phyloP scores from a whole-genome alignment of 2,888 invertebrate species.

The Caenorhabditis imperialis region DNA sequence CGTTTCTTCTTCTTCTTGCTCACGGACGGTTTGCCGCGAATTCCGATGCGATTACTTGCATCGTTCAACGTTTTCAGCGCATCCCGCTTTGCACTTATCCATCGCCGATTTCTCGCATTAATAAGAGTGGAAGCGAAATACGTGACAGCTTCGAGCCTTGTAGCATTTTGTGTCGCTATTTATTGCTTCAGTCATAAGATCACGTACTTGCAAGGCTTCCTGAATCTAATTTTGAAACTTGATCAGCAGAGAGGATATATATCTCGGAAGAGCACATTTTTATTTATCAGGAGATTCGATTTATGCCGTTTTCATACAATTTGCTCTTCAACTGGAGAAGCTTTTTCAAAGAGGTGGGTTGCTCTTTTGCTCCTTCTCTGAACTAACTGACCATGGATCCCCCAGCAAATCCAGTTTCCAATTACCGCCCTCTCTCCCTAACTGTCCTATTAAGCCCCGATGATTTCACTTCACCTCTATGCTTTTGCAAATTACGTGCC shows the following conservation, averaged over 20 bases:
- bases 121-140: background rate
- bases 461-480: slow-evolving; percentile 24
- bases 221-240: slow-evolving; percentile 11
- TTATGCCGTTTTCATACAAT: background rate
- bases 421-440: slow-evolving; percentile 2
- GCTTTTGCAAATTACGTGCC: background rate
- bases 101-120: slow-evolving; percentile 44
- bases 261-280: background rate
- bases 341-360: slow-evolving; percentile 1
- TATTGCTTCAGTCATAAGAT: background rate
- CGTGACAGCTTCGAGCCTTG: slow-evolving; percentile 8
- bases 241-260: background rate
- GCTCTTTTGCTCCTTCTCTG: slow-evolving; percentile 14
- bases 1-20: background rate
- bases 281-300: background rate
- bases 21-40: slow-evolving; percentile 2
- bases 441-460: slow-evolving; percentile 3
- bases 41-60: slow-evolving; percentile 39
- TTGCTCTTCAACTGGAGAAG: no score
- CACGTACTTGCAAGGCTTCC: slow-evolving; percentile 2
- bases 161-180: slow-evolving; percentile 8
- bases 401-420: background rate
- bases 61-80: no score
- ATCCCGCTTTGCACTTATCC: slow-evolving; percentile 15
- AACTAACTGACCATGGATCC: slow-evolving; percentile 11